Evolutionary conservation across 2,888 invertebrate genomes (phyloP).

Genomic region (Periphyllus acericola): DNA sequence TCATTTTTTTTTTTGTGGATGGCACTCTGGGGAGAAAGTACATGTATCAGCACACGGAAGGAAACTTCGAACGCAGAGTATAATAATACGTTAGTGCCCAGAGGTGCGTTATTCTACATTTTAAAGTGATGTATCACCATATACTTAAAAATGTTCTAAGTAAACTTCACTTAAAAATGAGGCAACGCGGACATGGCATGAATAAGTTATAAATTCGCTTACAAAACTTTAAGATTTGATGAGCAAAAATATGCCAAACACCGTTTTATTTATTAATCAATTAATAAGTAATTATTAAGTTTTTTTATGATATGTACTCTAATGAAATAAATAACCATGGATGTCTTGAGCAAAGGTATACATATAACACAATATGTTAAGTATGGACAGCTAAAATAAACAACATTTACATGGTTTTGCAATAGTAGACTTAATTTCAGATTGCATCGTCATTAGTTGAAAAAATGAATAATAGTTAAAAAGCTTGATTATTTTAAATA

Average conservation of each 20-base stretch:
- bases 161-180: not conserved
- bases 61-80: not conserved
- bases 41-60: not conserved
- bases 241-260: not conserved
- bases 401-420: not conserved
- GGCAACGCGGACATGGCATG: not conserved
- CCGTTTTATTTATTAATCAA: not conserved
- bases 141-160: not conserved
- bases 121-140: conserved; percentile 1
- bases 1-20: not conserved
- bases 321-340: not conserved
- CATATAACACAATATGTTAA: too few species aligned
- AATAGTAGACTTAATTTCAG: too few species aligned
- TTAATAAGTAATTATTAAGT: not conserved
- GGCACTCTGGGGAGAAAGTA: not conserved
- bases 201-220: not conserved
- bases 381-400: not conserved
- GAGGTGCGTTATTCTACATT: not conserved
- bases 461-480: too few species aligned
- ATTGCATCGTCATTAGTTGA: too few species aligned
- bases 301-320: too few species aligned
- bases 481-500: too few species aligned
- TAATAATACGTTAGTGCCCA: not conserved
- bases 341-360: not conserved
- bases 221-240: not conserved